Evolutionary conservation across 1,140 invertebrate species (phyloP).

Genomic region (Cotesia vestalis): DNA sequence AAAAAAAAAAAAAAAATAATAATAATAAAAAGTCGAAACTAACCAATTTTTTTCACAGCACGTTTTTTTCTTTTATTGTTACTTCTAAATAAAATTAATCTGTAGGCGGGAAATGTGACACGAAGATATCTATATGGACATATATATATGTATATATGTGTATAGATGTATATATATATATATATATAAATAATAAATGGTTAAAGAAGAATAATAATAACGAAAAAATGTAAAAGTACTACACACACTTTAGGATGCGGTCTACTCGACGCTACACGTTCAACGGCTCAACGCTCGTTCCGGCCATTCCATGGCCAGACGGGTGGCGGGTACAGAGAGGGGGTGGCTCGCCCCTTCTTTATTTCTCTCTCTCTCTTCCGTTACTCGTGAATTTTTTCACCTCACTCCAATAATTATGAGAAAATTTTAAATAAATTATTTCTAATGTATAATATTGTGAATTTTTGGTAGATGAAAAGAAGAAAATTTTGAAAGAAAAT

Average conservation of each 20-base stretch:
- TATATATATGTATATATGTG: not conserved
- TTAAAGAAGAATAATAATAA: conserved; percentile 28
- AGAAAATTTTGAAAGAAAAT: too few species aligned
- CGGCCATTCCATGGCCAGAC: conserved; percentile 52
- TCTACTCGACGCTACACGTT: conserved; percentile 63
- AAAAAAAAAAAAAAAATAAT: too few species aligned
- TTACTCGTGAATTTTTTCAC: conserved; percentile 34
- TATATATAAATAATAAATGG: conserved; percentile 17
- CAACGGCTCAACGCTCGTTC: conserved; percentile 59
- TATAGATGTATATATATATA: not conserved
- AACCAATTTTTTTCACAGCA: too few species aligned
- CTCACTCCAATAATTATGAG: conserved; percentile 31
- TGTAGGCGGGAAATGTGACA: conserved; percentile 11
- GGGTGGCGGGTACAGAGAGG: conserved; percentile 53
- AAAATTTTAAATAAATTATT: not conserved
- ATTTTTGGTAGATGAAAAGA: not conserved
- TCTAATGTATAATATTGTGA: not conserved
- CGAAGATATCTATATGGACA: conserved; percentile 14
- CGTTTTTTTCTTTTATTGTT: too few species aligned
- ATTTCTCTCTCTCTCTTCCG: conserved; percentile 46
- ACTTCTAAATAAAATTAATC: too few species aligned
- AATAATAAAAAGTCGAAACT: too few species aligned
- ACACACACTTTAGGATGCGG: conserved; percentile 61
- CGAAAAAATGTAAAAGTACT: conserved; percentile 45
- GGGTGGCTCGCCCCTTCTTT: conserved; percentile 51